Percentiles rank a stretch among this genome's conserved stretches.
phyloP scores from a whole-genome alignment of 2,888 invertebrate genomes.

The Entomobrya multifasciata region DNA sequence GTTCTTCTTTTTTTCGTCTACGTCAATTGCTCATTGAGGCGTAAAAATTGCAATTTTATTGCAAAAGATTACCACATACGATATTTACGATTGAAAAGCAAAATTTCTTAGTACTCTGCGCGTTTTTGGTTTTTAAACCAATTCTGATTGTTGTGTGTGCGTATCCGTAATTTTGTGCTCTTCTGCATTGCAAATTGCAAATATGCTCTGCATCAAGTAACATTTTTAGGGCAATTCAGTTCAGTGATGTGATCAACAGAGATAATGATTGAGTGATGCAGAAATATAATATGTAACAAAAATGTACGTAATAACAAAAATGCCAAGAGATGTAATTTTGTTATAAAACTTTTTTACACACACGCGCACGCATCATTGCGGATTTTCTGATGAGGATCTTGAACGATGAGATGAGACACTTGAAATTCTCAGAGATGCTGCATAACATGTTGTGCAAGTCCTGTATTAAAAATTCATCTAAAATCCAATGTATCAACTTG shows the following conservation, averaged over 20 bases:
- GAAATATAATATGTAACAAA: not conserved
- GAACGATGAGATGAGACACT: not conserved
- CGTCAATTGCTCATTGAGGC: slow-evolving; percentile 1
- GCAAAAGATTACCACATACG: slow-evolving; percentile 2
- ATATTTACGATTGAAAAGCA: too few relatives aligned
- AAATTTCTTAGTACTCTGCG: too few relatives aligned
- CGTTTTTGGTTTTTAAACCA: too few relatives aligned
- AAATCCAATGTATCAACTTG: too few relatives aligned
- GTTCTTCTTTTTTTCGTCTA: not conserved
- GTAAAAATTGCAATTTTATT: slow-evolving; percentile 13
- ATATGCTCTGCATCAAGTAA: too few relatives aligned
- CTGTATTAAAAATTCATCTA: slow-evolving; percentile 51
- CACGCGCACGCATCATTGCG: slow-evolving; percentile 46
- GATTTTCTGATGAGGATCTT: slow-evolving; percentile 44
- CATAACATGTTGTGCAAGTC: slow-evolving; percentile 42
- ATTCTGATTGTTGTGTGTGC: too few relatives aligned
- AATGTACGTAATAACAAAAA: not conserved
- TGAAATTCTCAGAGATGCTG: not conserved
- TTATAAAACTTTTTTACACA: not conserved
- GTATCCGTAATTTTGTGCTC: too few relatives aligned
- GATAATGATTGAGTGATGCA: not conserved
- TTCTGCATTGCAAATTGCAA: too few relatives aligned
- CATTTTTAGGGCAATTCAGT: not conserved
- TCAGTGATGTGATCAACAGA: not conserved
- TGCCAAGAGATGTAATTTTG: not conserved